phyloP scores from a whole-genome alignment of 2,113 vertebrate genomes.

The Oplegnathus fasciatus region DNA sequence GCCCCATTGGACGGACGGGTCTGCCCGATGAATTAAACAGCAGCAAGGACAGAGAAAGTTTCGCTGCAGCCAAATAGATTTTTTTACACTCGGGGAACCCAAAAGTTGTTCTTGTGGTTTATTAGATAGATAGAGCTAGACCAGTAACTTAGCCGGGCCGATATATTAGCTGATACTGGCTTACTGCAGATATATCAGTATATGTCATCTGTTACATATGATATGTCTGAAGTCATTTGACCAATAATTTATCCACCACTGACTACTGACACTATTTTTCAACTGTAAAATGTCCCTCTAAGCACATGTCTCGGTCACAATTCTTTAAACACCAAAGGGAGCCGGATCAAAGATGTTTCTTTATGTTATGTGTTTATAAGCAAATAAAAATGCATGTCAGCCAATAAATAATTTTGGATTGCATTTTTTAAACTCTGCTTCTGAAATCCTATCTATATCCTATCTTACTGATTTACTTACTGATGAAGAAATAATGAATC shows the following conservation, averaged over 20 bases:
- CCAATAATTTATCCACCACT: too few relatives aligned
- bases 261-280: too few relatives aligned
- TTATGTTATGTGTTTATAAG: too few relatives aligned
- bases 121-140: not conserved
- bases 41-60: not conserved
- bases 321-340: too few relatives aligned
- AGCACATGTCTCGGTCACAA: too few relatives aligned
- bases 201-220: not conserved
- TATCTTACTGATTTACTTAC: conserved; percentile 7
- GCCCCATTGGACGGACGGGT: conserved; percentile 9
- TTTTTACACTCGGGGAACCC: not conserved
- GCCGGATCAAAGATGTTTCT: too few relatives aligned
- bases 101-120: not conserved
- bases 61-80: not conserved
- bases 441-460: not conserved
- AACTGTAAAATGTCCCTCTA: too few relatives aligned
- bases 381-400: too few relatives aligned
- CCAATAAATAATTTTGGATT: too few relatives aligned
- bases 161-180: not conserved
- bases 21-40: not conserved
- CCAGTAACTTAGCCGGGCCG: not conserved
- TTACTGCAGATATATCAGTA: not conserved
- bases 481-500: conserved; percentile 16
- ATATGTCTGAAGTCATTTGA: too few relatives aligned
- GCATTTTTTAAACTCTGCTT: too few relatives aligned